phyloP scores from a whole-genome alignment of 1,140 invertebrate species.

The Holotrichia oblita region DNA sequence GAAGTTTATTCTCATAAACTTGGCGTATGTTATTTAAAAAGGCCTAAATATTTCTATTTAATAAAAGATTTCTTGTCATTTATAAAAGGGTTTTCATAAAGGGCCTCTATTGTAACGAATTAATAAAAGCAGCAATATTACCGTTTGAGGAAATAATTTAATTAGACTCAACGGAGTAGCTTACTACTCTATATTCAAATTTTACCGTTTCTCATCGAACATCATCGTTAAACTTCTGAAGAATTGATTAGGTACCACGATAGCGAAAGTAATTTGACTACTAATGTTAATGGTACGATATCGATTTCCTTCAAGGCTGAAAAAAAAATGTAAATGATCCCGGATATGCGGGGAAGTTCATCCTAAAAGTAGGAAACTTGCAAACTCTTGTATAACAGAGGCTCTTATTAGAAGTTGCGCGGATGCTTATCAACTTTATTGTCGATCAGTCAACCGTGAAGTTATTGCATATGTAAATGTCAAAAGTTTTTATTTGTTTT shows the following conservation, averaged over 20 bases:
- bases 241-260: not conserved
- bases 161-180: too few relatives aligned
- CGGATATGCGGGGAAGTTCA: not conserved
- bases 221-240: not conserved
- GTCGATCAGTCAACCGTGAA: not conserved
- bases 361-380: not conserved
- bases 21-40: too few relatives aligned
- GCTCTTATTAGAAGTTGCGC: conserved; percentile 1
- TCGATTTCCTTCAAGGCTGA: not conserved
- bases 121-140: too few relatives aligned
- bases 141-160: too few relatives aligned
- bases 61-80: too few relatives aligned
- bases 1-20: too few relatives aligned
- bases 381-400: conserved; percentile 2
- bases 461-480: conserved; percentile 14
- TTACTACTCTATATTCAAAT: too few relatives aligned
- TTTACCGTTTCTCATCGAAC: not conserved
- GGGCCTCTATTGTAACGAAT: too few relatives aligned
- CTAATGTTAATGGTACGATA: not conserved
- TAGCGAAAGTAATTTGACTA: not conserved
- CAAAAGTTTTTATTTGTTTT: not conserved
- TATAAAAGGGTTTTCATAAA: too few relatives aligned
- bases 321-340: not conserved
- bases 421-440: conserved; percentile 11
- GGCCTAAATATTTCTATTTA: too few relatives aligned